A percentile compares a stretch with the other conserved stretches of the same genome.
phyloP scores from a whole-genome alignment of 2,797 vertebrate genomes.

The Malacoraja senta region DNA sequence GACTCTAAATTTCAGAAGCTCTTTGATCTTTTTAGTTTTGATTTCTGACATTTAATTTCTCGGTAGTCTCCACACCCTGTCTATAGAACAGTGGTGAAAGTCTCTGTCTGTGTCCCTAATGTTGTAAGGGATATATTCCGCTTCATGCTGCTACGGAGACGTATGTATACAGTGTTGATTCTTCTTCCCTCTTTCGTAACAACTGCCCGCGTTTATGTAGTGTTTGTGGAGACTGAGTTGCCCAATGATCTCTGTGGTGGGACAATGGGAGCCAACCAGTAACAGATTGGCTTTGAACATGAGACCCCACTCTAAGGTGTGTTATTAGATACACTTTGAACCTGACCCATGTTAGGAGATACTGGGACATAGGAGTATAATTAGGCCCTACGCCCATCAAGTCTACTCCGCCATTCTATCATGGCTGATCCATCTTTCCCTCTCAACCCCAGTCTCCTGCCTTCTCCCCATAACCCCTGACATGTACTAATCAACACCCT shows the following conservation, averaged over 20 bases:
- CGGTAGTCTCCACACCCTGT: background rate
- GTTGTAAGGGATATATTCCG: background rate
- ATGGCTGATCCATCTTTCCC: too few species aligned
- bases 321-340: too few species aligned
- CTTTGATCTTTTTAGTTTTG: background rate
- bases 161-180: background rate
- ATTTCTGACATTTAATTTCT: background rate
- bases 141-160: background rate
- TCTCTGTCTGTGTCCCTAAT: background rate
- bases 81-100: background rate
- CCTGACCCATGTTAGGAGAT: too few species aligned
- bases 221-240: background rate
- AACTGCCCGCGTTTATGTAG: background rate
- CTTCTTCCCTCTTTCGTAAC: background rate
- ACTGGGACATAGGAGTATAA: too few species aligned
- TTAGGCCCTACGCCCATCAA: too few species aligned
- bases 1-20: background rate
- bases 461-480: too few species aligned
- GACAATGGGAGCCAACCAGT: too few species aligned
- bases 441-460: too few species aligned
- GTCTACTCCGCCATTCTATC: too few species aligned
- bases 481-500: too few species aligned
- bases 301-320: too few species aligned
- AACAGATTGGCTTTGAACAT: too few species aligned
- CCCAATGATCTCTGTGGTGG: background rate